Evolutionary conservation across 1,140 invertebrate genomes (phyloP).

Genomic region (Bombus turneri): DNA sequence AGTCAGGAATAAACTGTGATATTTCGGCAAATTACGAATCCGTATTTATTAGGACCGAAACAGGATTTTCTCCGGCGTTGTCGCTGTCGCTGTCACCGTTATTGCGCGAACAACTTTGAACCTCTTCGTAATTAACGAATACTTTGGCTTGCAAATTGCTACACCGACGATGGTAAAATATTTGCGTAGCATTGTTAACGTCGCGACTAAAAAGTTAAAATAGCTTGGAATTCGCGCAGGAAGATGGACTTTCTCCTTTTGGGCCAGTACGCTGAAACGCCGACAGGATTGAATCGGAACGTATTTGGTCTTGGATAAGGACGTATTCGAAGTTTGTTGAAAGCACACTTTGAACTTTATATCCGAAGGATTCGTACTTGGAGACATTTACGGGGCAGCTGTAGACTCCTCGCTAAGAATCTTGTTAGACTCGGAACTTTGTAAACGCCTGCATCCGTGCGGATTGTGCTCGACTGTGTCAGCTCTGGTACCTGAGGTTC

Average conservation of each 20-base stretch:
- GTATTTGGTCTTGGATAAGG: slow-evolving; percentile 25
- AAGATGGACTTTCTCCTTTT: background rate
- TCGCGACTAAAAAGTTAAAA: background rate
- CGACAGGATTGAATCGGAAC: slow-evolving; percentile 13
- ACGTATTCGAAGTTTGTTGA: slow-evolving; percentile 30
- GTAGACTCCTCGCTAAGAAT: slow-evolving; percentile 1
- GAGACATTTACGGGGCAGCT: slow-evolving; percentile 25
- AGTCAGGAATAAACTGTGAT: too few species aligned
- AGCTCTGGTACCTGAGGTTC: background rate
- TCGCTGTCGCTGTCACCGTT: background rate
- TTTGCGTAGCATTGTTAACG: background rate
- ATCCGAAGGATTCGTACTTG: slow-evolving; percentile 27
- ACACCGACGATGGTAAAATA: background rate
- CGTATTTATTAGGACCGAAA: background rate
- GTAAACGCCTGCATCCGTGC: background rate
- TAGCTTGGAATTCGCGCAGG: background rate
- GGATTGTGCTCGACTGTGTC: background rate
- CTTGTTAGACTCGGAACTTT: slow-evolving; percentile 16
- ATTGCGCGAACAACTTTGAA: background rate
- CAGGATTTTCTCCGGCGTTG: background rate
- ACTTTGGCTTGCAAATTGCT: background rate
- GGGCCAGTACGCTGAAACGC: background rate
- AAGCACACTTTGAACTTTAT: slow-evolving; percentile 32
- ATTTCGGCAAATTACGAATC: slow-evolving; percentile 27
- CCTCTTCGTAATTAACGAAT: background rate